These are phyloP conservation scores for Nephrotoma flavescens DNA, from an alignment of 2,888 invertebrate genomes.

Conservation along the genomic window DNA sequence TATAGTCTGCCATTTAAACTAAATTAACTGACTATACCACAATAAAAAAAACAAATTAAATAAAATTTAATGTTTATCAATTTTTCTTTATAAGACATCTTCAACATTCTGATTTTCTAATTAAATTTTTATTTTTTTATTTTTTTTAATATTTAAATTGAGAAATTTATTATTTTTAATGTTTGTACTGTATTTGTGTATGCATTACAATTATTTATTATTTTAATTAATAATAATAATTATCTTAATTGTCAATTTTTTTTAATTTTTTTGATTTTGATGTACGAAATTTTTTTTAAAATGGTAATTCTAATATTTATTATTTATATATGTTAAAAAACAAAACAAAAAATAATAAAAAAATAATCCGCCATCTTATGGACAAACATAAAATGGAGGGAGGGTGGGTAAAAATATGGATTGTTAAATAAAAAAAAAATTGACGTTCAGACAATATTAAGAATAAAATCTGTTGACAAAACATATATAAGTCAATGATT, in stretches of 20 bases:
- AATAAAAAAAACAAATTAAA: neutral
- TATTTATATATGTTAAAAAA: neutral
- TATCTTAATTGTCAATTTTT: neutral
- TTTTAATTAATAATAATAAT: neutral
- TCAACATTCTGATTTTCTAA: neutral
- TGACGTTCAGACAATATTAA: neutral
- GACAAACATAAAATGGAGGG: neutral
- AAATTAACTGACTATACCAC: neutral
- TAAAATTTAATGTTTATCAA: neutral
- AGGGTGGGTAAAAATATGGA: neutral
- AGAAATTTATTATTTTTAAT: neutral
- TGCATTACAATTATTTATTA: neutral
- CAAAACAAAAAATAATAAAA: neutral
- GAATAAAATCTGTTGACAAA: neutral
- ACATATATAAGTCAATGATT: constrained; percentile 1
- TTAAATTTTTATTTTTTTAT: neutral
- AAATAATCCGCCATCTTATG: neutral
- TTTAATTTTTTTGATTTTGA: neutral
- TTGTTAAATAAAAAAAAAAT: neutral
- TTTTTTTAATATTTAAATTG: neutral
- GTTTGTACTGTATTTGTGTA: neutral
- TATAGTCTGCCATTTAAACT: neutral
- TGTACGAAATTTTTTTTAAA: neutral
- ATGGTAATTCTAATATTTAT: neutral
- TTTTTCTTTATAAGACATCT: neutral